Evolutionary conservation across 2,888 invertebrate genomes (phyloP), one percentile per base, ranked within the genome.

Genomic region (Epiblema foenella): DNA sequence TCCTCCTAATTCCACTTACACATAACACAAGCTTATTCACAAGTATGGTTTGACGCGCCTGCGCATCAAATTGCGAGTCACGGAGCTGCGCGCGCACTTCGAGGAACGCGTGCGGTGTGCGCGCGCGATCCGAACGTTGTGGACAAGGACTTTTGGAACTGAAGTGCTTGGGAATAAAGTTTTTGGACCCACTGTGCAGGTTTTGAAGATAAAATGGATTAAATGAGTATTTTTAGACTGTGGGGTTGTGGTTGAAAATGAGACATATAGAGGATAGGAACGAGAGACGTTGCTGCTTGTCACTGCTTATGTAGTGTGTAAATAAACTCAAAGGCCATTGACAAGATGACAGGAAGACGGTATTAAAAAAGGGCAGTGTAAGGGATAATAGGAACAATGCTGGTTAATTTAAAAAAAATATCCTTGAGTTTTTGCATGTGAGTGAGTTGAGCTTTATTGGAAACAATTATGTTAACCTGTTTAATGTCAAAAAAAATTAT

Each of bases 51-150:
- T n/a, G 11, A 2, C 29, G 73, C 75, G 73, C 56, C 75, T 74
- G 78, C 79, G 74, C 79, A 85, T 90, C 81, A 85, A 82, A 81
- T 84, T 89, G 86, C 89, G 79, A 77, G 85, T 86, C 90, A 91
- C 90, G 89, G 73, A 68, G 66, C 71, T 75, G 78, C 81, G 77
- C 75, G 82, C 83, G 83, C 83, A 81, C 81, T 89, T 91, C 89
- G 85, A 17, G 75, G 89, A 89, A 90, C 83, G 80, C 91, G 91
- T 91, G 89, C 89, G 88, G 77, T 62, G 77, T 75, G 77, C 78
- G 75, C 83, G 86, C 85, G 80, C 78, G 84, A 85, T 81, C 80
- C 72, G 77, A 73, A 73, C 73, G 73, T 74, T 84, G 85, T 86
- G 83, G 75, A 77, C 58, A 64, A 52, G 65, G 69, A 58, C 33